Evolutionary conservation across 1,140 invertebrate genomes (phyloP).

Genomic region (Atopsyche davidsoni): DNA sequence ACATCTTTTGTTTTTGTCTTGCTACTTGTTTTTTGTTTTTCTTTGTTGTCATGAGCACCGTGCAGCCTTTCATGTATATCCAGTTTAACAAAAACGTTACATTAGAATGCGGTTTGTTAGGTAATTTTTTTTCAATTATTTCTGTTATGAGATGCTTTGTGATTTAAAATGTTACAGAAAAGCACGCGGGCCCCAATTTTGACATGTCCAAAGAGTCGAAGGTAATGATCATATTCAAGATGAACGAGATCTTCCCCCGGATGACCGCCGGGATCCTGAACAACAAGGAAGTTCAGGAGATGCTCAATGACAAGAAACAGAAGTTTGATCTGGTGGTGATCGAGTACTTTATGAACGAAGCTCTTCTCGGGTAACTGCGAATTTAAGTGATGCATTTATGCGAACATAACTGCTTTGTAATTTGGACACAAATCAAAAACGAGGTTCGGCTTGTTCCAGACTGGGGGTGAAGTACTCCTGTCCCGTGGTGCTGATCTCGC

Average conservation of each 20-base stretch:
- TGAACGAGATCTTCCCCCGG: constrained; percentile 1
- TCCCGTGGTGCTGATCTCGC: constrained; percentile 17
- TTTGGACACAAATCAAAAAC: too few relatives aligned
- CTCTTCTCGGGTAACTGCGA: constrained; percentile 16
- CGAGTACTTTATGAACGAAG: constrained; percentile 21
- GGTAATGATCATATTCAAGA: not conserved
- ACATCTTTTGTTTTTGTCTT: not conserved
- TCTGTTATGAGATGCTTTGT: too few relatives aligned
- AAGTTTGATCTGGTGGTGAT: constrained; percentile 19
- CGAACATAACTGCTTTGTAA: too few relatives aligned
- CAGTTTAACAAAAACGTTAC: not conserved
- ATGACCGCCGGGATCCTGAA: not conserved
- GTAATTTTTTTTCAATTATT: not conserved
- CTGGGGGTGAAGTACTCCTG: constrained; percentile 22
- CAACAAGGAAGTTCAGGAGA: constrained; percentile 8
- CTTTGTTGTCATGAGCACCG: too few relatives aligned
- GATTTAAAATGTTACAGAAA: too few relatives aligned
- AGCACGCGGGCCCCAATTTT: not conserved
- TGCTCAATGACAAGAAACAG: constrained; percentile 15
- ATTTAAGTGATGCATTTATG: too few relatives aligned
- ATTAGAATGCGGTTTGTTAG: not conserved
- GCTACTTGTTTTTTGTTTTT: too few relatives aligned
- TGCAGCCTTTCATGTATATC: too few relatives aligned
- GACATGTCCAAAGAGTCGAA: constrained; percentile 2
- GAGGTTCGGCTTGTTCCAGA: too few relatives aligned